Evolutionary conservation across 2,888 invertebrate species (phyloP).

Genomic region (Chaetogeoica ovagalla): DNA sequence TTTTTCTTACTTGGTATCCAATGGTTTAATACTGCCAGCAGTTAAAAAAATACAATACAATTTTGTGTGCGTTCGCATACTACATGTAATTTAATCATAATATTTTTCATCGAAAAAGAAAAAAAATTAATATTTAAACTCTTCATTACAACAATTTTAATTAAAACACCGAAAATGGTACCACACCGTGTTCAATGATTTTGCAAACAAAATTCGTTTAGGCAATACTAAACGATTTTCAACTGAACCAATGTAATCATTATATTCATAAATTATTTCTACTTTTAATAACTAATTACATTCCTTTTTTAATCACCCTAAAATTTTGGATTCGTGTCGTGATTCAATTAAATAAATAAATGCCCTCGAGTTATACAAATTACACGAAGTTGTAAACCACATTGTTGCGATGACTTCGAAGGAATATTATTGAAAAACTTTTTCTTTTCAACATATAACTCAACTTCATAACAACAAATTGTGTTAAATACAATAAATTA

Average conservation of each 20-base stretch:
- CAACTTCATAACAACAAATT: background rate
- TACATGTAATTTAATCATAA: too few relatives aligned
- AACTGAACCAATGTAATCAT: background rate
- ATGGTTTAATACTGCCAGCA: too few relatives aligned
- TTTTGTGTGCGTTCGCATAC: too few relatives aligned
- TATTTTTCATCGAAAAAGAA: too few relatives aligned
- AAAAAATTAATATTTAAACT: too few relatives aligned
- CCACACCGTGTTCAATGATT: too few relatives aligned
- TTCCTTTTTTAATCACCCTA: conserved; percentile 9
- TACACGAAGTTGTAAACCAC: background rate
- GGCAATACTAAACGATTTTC: too few relatives aligned
- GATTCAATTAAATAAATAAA: conserved; percentile 8
- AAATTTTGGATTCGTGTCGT: background rate
- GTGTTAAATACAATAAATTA: background rate
- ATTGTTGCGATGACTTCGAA: background rate
- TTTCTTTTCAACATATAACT: background rate
- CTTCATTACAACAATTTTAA: too few relatives aligned
- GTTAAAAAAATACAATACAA: too few relatives aligned
- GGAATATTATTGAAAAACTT: background rate
- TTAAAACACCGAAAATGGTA: too few relatives aligned
- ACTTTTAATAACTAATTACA: background rate
- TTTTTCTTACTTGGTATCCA: too few relatives aligned
- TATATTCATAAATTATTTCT: background rate
- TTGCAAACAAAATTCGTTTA: too few relatives aligned
- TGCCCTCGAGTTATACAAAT: background rate